A percentile compares a stretch with the other conserved stretches of the same genome.
phyloP scores from a whole-genome alignment of 1,140 invertebrate genomes.

The Chionoecetes opilio region DNA sequence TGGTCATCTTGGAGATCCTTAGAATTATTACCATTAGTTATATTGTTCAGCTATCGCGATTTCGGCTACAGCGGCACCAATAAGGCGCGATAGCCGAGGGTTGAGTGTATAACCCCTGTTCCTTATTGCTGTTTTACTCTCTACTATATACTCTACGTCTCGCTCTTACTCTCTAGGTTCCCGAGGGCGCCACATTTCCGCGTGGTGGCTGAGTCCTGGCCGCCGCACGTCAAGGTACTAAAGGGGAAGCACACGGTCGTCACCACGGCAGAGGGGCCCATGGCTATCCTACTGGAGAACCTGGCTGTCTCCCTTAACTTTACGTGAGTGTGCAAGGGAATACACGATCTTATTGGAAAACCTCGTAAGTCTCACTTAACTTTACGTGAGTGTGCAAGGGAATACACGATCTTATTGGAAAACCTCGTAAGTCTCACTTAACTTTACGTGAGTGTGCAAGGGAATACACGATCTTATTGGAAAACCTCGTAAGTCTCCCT shows the following conservation, averaged over 20 bases:
- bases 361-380: conserved; percentile 47
- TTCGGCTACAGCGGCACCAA: no score
- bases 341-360: not conserved
- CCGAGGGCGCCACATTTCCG: conserved; percentile 21
- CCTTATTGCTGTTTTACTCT: no score
- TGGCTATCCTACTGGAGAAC: conserved; percentile 49
- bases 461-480: not conserved
- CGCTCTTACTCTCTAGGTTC: conserved; percentile 38
- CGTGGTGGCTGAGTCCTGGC: conserved; percentile 62
- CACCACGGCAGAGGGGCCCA: conserved; percentile 34
- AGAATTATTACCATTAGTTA: no score
- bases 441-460: conserved; percentile 68
- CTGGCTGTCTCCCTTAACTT: conserved; percentile 63
- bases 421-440: conserved; percentile 37
- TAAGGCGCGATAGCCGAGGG: no score
- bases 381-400: conserved; percentile 63
- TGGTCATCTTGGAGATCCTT: no score
- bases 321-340: conserved; percentile 55
- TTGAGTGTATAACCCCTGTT: no score
- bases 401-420: not conserved
- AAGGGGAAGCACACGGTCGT: no score
- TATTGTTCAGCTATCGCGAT: no score
- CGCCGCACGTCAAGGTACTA: conserved; percentile 56
- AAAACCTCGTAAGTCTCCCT: conserved; percentile 31
- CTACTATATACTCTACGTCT: no score